phyloP scores from a whole-genome alignment of 2,888 invertebrate species.

The Blastobasis lacticolella region DNA sequence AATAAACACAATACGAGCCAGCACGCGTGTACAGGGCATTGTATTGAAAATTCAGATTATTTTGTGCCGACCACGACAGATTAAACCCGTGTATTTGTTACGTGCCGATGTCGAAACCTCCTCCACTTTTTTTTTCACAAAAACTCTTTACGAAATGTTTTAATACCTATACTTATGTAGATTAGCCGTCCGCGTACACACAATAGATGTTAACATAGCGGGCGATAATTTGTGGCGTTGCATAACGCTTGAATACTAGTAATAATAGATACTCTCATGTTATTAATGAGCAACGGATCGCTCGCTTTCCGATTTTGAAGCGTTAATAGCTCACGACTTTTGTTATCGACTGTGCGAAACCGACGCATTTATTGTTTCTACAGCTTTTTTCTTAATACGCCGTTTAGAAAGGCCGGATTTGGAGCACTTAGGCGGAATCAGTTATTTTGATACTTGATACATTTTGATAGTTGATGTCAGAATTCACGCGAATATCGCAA shows the following conservation, averaged over 20 bases:
- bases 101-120: slow-evolving; percentile 45
- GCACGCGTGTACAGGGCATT: slow-evolving; percentile 31
- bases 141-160: slow-evolving; percentile 68
- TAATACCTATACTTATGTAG: slow-evolving; percentile 74
- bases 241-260: slow-evolving; percentile 55
- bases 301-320: slow-evolving; percentile 28
- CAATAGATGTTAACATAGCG: slow-evolving; percentile 64
- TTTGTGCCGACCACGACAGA: slow-evolving; percentile 28
- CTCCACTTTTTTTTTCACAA: slow-evolving; percentile 55
- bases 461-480: no score
- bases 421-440: no score
- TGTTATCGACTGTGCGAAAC: slow-evolving; percentile 2
- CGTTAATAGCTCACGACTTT: slow-evolving; percentile 62
- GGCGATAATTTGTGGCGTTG: slow-evolving; percentile 61
- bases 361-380: no score
- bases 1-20: slow-evolving; percentile 21
- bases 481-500: no score
- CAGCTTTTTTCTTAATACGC: no score
- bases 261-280: slow-evolving; percentile 40
- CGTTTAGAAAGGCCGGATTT: no score
- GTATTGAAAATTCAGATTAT: slow-evolving; percentile 55
- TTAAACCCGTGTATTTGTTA: slow-evolving; percentile 29
- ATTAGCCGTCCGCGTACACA: slow-evolving; percentile 62
- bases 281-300: slow-evolving; percentile 62
- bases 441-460: no score